Evolutionary conservation across 1,140 invertebrate species (phyloP).

Genomic region (Conus ventricosus): DNA sequence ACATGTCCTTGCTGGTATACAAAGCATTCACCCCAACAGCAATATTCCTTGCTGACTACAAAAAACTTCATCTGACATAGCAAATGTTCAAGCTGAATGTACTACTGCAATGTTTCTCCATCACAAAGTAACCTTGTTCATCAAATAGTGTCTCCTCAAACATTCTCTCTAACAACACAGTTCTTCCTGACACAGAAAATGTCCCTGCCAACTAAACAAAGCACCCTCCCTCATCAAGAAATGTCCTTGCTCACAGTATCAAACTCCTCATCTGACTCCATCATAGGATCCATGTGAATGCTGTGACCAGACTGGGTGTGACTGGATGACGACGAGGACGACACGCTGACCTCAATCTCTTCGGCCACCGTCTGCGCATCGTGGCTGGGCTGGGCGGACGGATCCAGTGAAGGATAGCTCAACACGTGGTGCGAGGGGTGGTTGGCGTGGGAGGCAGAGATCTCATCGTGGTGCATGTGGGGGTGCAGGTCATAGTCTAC

Average conservation of each 20-base stretch:
- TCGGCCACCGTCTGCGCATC: neutral
- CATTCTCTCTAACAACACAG: no score
- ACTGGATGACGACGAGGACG: neutral
- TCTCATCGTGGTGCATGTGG: constrained; percentile 49
- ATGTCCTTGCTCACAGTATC: constrained; percentile 16
- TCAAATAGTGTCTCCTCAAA: no score
- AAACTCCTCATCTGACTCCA: constrained; percentile 49
- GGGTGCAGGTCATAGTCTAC: constrained; percentile 38
- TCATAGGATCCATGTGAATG: constrained; percentile 52
- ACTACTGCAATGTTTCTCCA: no score
- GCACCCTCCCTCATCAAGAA: neutral
- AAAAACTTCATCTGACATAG: no score
- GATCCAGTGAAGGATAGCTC: constrained; percentile 15
- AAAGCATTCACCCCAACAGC: no score
- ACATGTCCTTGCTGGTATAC: no score
- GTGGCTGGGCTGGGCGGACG: neutral
- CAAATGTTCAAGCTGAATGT: no score
- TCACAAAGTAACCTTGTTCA: no score
- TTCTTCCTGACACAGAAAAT: no score
- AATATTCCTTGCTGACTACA: no score
- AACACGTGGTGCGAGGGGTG: constrained; percentile 33
- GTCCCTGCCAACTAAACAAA: no score
- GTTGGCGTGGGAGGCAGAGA: constrained; percentile 25
- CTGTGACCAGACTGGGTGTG: constrained; percentile 25
- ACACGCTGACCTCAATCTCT: constrained; percentile 17